phyloP scores from a whole-genome alignment of 2,888 invertebrate species.

The Dryobotodes eremita region DNA sequence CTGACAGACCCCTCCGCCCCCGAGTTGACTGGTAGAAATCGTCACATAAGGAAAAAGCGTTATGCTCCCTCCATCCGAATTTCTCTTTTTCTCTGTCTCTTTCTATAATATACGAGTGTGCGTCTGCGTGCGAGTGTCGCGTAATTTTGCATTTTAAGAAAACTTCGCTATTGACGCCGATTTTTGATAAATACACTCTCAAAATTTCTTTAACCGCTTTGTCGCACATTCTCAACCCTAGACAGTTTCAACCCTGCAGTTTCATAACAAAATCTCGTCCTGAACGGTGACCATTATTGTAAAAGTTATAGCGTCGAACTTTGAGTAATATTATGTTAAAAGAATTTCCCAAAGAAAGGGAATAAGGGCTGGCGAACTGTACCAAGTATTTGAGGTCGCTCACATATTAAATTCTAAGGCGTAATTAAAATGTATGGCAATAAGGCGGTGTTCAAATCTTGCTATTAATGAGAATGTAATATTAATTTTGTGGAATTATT shows the following conservation, averaged over 20 bases:
- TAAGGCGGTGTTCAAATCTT: conserved; percentile 34
- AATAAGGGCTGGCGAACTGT: conserved; percentile 47
- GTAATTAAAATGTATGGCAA: conserved; percentile 61
- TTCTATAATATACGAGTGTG: not conserved
- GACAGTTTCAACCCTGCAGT: not conserved
- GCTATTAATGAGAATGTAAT: conserved; percentile 40
- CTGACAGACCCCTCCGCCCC: too few relatives aligned
- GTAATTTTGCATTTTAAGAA: not conserved
- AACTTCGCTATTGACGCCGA: not conserved
- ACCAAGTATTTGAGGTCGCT: conserved; percentile 63
- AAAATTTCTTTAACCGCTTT: not conserved
- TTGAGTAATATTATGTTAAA: conserved; percentile 39
- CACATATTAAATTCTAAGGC: conserved; percentile 64
- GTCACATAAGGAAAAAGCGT: too few relatives aligned
- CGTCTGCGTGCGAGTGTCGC: not conserved
- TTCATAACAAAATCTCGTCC: not conserved
- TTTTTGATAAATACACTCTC: too few relatives aligned
- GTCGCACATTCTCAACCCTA: not conserved
- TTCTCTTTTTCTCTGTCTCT: too few relatives aligned
- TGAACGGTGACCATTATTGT: conserved; percentile 31
- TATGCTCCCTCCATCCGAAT: too few relatives aligned
- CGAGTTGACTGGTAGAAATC: too few relatives aligned
- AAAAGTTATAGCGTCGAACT: conserved; percentile 42
- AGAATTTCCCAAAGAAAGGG: conserved; percentile 48
- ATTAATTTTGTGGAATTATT: conserved; percentile 45